Conservation (phyloP, 2,797 vertebrate species). For the Brachyalestes nurse region DNA sequence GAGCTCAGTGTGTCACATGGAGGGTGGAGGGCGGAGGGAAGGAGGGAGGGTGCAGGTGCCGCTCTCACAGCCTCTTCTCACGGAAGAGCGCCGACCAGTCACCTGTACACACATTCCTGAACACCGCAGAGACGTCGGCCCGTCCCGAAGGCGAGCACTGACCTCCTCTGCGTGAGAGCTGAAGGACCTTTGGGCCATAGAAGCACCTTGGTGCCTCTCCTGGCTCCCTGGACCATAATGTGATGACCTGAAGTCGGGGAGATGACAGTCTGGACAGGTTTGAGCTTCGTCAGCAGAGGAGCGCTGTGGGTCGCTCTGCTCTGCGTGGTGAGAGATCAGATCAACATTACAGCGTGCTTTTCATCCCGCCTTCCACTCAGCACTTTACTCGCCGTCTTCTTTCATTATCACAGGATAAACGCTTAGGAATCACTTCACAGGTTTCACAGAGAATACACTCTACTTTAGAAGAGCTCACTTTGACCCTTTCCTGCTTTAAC, state of each 20-base stretch:
- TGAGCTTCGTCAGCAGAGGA: constrained; percentile 20
- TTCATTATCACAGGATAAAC: neutral
- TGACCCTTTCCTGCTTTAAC: too few relatives aligned
- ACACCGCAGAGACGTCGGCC: neutral
- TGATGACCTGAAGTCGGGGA: neutral
- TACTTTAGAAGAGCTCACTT: too few relatives aligned
- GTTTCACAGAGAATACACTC: too few relatives aligned
- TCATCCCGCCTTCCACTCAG: neutral
- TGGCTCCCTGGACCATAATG: neutral
- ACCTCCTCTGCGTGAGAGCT: neutral
- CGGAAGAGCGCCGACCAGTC: constrained; percentile 27
- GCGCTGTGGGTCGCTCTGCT: constrained; percentile 14
- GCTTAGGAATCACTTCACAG: too few relatives aligned
- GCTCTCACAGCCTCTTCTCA: neutral
- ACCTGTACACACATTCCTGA: neutral
- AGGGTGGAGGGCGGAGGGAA: too few relatives aligned
- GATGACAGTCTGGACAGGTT: constrained; percentile 29
- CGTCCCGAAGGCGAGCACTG: too few relatives aligned
- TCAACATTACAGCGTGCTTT: neutral
- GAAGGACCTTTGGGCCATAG: neutral
- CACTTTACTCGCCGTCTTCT: too few relatives aligned
- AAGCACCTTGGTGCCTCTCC: too few relatives aligned
- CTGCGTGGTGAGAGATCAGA: constrained; percentile 47
- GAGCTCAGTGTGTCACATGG: too few relatives aligned
- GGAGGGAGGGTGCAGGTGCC: constrained; percentile 4